These are phyloP conservation scores for Brenthis hecate DNA, from an alignment of 2,888 invertebrate species.

Conservation along the genomic window DNA sequence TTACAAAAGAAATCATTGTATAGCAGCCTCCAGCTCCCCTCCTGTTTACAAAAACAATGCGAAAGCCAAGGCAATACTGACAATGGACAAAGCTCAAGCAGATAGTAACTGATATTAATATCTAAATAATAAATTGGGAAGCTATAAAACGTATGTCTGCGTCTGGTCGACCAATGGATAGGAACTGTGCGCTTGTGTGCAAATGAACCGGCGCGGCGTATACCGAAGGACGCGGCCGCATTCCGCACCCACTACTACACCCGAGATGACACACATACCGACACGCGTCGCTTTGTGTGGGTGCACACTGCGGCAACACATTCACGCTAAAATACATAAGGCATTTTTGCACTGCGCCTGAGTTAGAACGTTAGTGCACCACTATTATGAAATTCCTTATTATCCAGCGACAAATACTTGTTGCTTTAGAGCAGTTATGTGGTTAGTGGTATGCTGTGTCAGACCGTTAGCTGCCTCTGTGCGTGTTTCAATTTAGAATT, in stretches of 20 bases:
- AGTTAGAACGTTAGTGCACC: slow-evolving; percentile 56
- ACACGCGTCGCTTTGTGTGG: slow-evolving; percentile 57
- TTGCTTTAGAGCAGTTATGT: slow-evolving; percentile 52
- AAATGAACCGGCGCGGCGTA: slow-evolving; percentile 74
- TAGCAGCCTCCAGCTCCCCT: slow-evolving; percentile 20
- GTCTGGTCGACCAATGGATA: slow-evolving; percentile 52
- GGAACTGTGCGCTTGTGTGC: slow-evolving; percentile 69
- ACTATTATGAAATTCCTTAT: slow-evolving; percentile 67
- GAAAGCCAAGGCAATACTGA: slow-evolving; percentile 25
- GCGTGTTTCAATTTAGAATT: slow-evolving; percentile 39
- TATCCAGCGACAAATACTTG: slow-evolving; percentile 55
- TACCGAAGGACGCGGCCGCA: slow-evolving; percentile 81
- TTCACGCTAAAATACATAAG: slow-evolving; percentile 52
- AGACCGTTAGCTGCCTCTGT: slow-evolving; percentile 32
- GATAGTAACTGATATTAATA: slow-evolving; percentile 44
- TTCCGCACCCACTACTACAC: slow-evolving; percentile 72
- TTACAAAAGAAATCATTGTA: slow-evolving; percentile 9
- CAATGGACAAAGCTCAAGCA: slow-evolving; percentile 31
- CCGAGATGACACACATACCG: slow-evolving; percentile 73
- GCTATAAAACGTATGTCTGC: slow-evolving; percentile 65
- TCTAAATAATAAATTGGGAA: slow-evolving; percentile 68
- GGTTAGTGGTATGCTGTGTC: slow-evolving; percentile 30
- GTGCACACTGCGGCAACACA: slow-evolving; percentile 55
- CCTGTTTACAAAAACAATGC: slow-evolving; percentile 31
- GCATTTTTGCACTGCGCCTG: slow-evolving; percentile 61